Base-by-base conservation (phyloP, 2,113 vertebrate species). In the Piliocolobus tephrosceles region DNA sequence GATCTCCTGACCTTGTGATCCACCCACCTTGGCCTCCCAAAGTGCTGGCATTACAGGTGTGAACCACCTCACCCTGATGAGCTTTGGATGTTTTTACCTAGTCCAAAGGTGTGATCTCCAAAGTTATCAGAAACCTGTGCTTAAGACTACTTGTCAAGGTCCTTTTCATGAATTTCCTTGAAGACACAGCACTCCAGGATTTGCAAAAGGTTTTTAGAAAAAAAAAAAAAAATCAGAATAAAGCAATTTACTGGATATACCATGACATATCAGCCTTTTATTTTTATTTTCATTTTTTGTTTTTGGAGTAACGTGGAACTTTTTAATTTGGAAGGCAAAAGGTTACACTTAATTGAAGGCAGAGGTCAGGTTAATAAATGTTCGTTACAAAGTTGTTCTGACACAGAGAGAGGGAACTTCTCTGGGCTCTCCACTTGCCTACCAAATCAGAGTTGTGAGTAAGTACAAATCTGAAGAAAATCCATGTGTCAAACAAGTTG, bases 401-500 rank as follows among this genome's bases (percentile, higher is more conserved):
- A 92, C 18, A 78, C 5, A 23, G 80, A 66, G 35, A 1, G 0
- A 89, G 25, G 40, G 45, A 84, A 78, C 35, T 14, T 90, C 89
- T 80, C 75, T 20, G 45, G 76, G 75, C 23, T 55, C 83, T 38
- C 0, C 0, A 90, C 45, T 73, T 43, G 55, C 38, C 57, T 4
- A 66, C 68, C 85, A 14, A 88, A 58, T 55, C 76, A 83, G 25
- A 82, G 57, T 55, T 3, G 5, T 27, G 0, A 52, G 20, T 18
- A 20, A 57, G 20, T 2, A 35, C 38, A 70, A 93, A 68, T 75
- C 66, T 52, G 94, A 90, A 93, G 95, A 95, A 84, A 79, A 89
- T 87, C 66, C 89, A 79, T 4, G 38, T 58, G 38, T 91, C 70
- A 94, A 75, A 76, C 68, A 68, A 83, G 84, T 83, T 96, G 94